Evolutionary conservation across 2,888 invertebrate species (phyloP).

Genomic region (Chymomyza fuscimana): DNA sequence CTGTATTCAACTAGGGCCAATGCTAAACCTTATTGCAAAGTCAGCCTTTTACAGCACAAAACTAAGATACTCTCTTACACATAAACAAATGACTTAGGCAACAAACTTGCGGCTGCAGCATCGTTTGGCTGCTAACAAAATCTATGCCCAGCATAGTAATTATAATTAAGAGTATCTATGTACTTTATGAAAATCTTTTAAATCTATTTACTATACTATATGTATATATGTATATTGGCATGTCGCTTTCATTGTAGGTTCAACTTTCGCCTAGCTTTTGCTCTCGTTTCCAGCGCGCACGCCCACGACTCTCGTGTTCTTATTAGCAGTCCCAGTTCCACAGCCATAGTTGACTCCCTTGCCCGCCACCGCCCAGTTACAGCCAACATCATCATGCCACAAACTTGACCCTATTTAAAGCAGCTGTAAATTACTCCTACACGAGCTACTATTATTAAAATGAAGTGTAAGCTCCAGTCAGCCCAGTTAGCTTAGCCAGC

Average conservation of each 20-base stretch:
- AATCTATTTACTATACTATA: background rate
- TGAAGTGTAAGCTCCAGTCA: constrained; percentile 24
- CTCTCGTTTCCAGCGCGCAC: constrained; percentile 41
- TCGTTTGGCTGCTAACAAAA: constrained; percentile 19
- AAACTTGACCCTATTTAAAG: constrained; percentile 61
- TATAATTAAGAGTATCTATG: background rate
- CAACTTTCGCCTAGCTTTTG: constrained; percentile 64
- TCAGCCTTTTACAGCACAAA: too few relatives aligned
- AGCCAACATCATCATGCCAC: constrained; percentile 29
- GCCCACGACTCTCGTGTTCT: constrained; percentile 31
- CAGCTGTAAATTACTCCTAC: constrained; percentile 33
- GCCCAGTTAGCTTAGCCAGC: constrained; percentile 8
- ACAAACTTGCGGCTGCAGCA: constrained; percentile 50
- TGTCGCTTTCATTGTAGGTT: constrained; percentile 54
- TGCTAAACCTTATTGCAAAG: too few relatives aligned
- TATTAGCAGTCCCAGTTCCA: background rate
- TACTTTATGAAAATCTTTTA: background rate
- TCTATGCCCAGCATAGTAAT: constrained; percentile 25
- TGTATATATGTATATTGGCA: constrained; percentile 1
- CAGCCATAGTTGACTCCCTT: background rate
- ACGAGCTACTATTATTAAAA: constrained; percentile 50
- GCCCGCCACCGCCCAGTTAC: constrained; percentile 34
- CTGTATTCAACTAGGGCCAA: too few relatives aligned
- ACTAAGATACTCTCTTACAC: too few relatives aligned
- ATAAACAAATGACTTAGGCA: constrained; percentile 67